Evolutionary conservation across 2,113 vertebrate genomes (phyloP).

Genomic region (Melanerpes formicivorus): DNA sequence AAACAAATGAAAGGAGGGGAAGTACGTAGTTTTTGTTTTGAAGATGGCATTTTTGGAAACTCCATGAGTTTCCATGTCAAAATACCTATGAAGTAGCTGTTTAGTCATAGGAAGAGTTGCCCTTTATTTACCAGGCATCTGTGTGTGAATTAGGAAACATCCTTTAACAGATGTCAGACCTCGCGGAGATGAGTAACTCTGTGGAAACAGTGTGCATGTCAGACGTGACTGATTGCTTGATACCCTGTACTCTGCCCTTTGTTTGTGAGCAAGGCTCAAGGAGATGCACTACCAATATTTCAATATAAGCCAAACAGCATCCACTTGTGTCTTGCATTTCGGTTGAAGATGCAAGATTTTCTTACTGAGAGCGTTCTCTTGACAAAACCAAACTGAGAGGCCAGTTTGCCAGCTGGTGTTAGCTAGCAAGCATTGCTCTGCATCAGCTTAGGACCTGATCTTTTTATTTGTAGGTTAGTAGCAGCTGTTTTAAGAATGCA

Average conservation of each 20-base stretch:
- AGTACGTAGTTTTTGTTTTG: constrained; percentile 48
- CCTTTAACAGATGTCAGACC: not conserved
- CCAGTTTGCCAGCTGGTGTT: not conserved
- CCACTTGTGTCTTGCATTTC: not conserved
- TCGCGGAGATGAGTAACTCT: constrained; percentile 51
- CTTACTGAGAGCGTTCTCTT: not conserved
- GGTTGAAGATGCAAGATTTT: not conserved
- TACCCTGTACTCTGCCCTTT: constrained; percentile 9
- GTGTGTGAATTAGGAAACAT: constrained; percentile 24
- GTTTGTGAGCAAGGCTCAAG: not conserved
- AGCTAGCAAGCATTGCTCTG: not conserved
- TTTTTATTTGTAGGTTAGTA: not conserved
- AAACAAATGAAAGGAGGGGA: constrained; percentile 60
- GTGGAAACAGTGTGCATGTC: constrained; percentile 43
- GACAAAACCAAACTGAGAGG: not conserved
- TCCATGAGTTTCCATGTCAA: constrained; percentile 8
- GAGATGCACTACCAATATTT: not conserved
- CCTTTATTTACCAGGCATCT: constrained; percentile 31
- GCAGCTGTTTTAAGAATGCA: not conserved
- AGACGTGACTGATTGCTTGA: constrained; percentile 16
- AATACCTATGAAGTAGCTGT: not conserved
- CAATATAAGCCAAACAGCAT: not conserved
- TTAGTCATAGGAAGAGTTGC: constrained; percentile 38
- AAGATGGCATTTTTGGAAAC: constrained; percentile 57
- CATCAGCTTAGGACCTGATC: not conserved